Evolutionary conservation across 37 sponge, comb jelly and placozoan species (phyloP).

Genomic region (Theonella swinhoei): DNA sequence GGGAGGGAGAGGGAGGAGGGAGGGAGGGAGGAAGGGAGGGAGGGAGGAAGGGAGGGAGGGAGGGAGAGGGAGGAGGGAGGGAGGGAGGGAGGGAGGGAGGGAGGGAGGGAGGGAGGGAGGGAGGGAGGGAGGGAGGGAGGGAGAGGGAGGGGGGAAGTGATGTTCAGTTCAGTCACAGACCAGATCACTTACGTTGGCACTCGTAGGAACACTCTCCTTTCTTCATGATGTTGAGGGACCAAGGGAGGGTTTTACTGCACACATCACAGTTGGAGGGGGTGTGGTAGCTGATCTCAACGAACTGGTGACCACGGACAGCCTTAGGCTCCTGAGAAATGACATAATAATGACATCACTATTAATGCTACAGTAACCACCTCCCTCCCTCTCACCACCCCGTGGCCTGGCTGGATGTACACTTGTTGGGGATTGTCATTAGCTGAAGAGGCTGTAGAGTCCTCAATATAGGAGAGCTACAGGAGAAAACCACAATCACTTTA

Average conservation of each 20-base stretch:
- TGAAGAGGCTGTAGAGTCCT: not conserved
- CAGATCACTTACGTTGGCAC: slow-evolving; percentile 59
- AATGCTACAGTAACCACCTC: not conserved
- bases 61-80: too few relatives aligned
- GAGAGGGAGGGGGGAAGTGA: not conserved
- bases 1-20: not conserved
- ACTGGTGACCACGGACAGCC: slow-evolving; percentile 61
- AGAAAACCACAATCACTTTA: not conserved
- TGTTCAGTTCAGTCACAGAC: not conserved
- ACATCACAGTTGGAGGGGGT: slow-evolving; percentile 78
- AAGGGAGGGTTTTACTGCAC: slow-evolving; percentile 69
- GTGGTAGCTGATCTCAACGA: slow-evolving; percentile 63
- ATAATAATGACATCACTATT: not conserved
- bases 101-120: too few relatives aligned
- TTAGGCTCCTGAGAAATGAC: not conserved
- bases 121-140: too few relatives aligned
- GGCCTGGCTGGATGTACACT: too few relatives aligned
- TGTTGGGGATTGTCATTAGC: too few relatives aligned
- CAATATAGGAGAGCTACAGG: not conserved
- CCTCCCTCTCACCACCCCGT: too few relatives aligned
- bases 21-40: too few relatives aligned
- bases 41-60: too few relatives aligned
- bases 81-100: too few relatives aligned
- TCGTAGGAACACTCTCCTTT: slow-evolving; percentile 26
- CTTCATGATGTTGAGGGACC: slow-evolving; percentile 6